These are phyloP conservation scores for Arnoldichthys spilopterus DNA, from an alignment of 2,797 vertebrate genomes.

Conservation along the genomic window DNA sequence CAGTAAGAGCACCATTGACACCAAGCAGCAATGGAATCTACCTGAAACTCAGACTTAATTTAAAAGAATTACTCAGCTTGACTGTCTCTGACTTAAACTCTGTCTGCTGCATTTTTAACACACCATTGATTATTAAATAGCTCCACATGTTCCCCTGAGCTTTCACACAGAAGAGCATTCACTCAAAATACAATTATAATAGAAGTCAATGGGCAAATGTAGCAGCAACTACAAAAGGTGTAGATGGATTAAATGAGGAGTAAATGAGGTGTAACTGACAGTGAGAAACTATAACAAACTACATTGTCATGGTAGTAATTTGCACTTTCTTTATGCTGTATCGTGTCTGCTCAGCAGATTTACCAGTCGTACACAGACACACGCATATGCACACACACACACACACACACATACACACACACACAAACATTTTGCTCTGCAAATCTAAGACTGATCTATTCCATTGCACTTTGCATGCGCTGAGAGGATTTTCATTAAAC, in stretches of 20 bases:
- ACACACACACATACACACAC: neutral
- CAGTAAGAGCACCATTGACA: neutral
- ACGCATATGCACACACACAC: no score
- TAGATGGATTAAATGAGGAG: neutral
- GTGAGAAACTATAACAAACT: no score
- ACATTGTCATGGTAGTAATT: neutral
- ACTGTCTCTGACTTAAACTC: no score
- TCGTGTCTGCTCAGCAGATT: neutral
- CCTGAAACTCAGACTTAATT: neutral
- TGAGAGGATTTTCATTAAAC: conserved; percentile 79
- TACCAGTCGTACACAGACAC: no score
- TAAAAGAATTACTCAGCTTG: no score
- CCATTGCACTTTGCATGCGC: conserved; percentile 68
- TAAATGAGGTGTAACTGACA: neutral
- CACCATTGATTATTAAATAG: neutral
- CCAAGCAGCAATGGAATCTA: neutral
- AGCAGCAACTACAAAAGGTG: neutral
- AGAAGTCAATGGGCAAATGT: no score
- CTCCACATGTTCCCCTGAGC: no score
- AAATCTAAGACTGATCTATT: conserved; percentile 74
- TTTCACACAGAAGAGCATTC: no score
- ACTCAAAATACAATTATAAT: no score
- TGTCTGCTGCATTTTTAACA: no score
- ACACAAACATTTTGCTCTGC: conserved; percentile 42
- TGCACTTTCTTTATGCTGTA: neutral